Base-by-base conservation (phyloP, 2,113 vertebrate species). In the Ardeotis arabs region DNA sequence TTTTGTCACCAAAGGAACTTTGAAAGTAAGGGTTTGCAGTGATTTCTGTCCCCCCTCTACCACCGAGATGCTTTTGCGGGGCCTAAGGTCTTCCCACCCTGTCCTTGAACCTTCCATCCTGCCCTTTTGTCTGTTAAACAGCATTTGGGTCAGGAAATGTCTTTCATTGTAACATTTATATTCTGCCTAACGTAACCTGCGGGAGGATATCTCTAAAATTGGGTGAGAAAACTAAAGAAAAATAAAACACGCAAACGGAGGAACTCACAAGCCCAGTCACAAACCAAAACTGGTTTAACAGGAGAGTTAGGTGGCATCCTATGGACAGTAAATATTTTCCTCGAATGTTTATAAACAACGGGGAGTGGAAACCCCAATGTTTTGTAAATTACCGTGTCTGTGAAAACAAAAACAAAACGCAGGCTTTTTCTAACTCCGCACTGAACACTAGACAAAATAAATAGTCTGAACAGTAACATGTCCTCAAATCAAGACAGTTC, bases 1-100 rank as follows among this genome's bases (percentile, higher is more conserved):
- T 33, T 60, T 52, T 41, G 31, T 14, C 77, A 27, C 49, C 28
- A 1, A 24, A 27, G 0, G 3, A 24, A 3, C 4, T 1, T 9
- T 44, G 21, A 78, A 47, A 33, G 87, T 58, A 58, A 25, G 17
- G 15, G 5, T 64, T 24, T 59, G 64, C 72, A 44, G 3, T 7
- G 25, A 22, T 64, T 74, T 59, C 56, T 70, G 17, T 59, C 56
- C 73, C 2, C 0, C 6, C 20, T 52, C 31, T 55, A 25, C 22
- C 27, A 24, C 47, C 5, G 41, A 10, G 44, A 25, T 27, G 14
- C 9, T 49, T 20, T 44, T 1, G 0, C 4, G 56, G 52, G 44
- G 1, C 39, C 15, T 19, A 5, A 52, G 25, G 27, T 59, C 10
- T 68, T 10, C 12, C 39, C 55, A 60, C 7, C 20, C 31, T 13